These are phyloP conservation scores for Herminia tarsipennalis DNA, from an alignment of 2,888 invertebrate species.

Conservation along the genomic window DNA sequence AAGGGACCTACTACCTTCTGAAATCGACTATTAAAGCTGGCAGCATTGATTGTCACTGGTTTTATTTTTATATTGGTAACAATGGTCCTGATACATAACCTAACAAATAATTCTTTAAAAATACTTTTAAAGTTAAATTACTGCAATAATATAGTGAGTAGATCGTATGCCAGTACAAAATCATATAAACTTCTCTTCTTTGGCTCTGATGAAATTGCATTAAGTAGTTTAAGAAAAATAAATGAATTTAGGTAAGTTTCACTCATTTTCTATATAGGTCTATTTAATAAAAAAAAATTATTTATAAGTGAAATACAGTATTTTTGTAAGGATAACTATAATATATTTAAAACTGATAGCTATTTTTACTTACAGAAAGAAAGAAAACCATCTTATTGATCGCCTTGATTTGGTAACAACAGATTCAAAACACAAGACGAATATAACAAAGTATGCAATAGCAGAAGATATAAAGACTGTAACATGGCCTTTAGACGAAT, in stretches of 20 bases:
- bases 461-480: slow-evolving; percentile 85
- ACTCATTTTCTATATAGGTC: too few relatives aligned
- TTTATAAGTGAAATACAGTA: too few relatives aligned
- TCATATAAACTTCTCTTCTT: slow-evolving; percentile 88
- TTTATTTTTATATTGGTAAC: slow-evolving; percentile 17
- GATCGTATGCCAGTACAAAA: slow-evolving; percentile 46
- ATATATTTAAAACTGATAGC: slow-evolving; percentile 25
- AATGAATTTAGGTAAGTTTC: slow-evolving; percentile 86
- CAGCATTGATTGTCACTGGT: background rate
- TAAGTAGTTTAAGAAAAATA: slow-evolving; percentile 89
- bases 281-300: too few relatives aligned
- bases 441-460: slow-evolving; percentile 89
- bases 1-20: too few relatives aligned
- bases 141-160: slow-evolving; percentile 41
- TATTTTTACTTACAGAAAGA: slow-evolving; percentile 70
- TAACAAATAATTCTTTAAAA: slow-evolving; percentile 46
- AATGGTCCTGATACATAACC: slow-evolving; percentile 63
- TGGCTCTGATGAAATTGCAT: slow-evolving; percentile 93
- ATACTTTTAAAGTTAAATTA: slow-evolving; percentile 44
- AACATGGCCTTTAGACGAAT: slow-evolving; percentile 87
- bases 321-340: too few relatives aligned
- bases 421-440: slow-evolving; percentile 84
- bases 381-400: slow-evolving; percentile 72
- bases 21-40: too few relatives aligned
- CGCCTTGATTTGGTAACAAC: slow-evolving; percentile 90